Base-by-base conservation (phyloP, 1,140 invertebrate species). In the Cotesia vestalis region DNA sequence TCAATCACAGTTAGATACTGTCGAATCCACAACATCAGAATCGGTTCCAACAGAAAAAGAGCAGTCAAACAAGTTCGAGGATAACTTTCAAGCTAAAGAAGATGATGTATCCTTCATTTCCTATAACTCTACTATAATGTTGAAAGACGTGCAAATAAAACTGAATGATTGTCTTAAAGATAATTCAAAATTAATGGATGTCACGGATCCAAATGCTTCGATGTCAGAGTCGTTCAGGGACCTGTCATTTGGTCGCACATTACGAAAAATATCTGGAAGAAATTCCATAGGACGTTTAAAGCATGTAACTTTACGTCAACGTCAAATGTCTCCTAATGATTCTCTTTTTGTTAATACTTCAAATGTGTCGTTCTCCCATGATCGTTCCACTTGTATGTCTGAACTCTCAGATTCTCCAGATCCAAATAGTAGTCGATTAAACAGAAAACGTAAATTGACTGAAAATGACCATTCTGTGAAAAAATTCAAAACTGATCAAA, bases 141-240 rank as follows among this genome's bases (percentile, higher is more conserved):
- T 85, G 17, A 84, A 83, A 72, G 81, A 83, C 62, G 79, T 83
- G 4, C 76, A 84, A 62, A 81, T 84, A 17, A 83, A 80, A 66
- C 66, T 84, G 12, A 83, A 82, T 53, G 83, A 85, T 73, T 85
- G 82, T 51, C 68, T 84, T 14, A 83, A 82, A 36, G 83, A 85
- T 4, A 79, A 81, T 63, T 78, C 75, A 0, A 81, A 84, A 52
- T 55, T 78, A 11, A 71, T 73, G 64, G 78, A 79, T 4, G 52
- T 59, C 0, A 75, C 64, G 17, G 78, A 78, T 14, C 71, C 69
- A 52, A 74, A 70, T 59, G 40, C 57, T 12, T 36, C 60, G 36
- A 27, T 63, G n/a, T 17, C 70, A 11, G 46, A 79, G 52, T 62
- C 76, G 40, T 20, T 52, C 57, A 68, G 78, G 46, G 80, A 84